Evolutionary conservation across 1,140 invertebrate species (phyloP).

Genomic region (Sycophila sp.): DNA sequence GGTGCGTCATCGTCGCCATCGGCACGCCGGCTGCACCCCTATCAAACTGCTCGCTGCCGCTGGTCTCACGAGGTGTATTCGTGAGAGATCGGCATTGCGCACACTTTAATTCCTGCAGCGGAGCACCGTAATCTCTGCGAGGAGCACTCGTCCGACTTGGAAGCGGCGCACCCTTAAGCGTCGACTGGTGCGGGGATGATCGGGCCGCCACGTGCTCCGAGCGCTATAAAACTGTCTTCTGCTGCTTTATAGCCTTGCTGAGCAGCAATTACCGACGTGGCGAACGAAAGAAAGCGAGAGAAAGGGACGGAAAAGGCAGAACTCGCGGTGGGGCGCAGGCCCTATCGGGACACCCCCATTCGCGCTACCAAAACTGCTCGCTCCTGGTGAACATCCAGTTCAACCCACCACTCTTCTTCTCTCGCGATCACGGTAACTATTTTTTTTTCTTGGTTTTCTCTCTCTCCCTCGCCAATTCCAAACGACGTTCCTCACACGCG

Average conservation of each 20-base stretch:
- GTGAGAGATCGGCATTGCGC: constrained; percentile 30
- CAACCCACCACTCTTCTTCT: too few relatives aligned
- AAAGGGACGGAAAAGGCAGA: constrained; percentile 2
- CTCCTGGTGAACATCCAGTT: constrained; percentile 30
- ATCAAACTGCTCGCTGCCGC: too few relatives aligned
- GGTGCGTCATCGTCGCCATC: background rate
- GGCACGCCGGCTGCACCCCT: too few relatives aligned
- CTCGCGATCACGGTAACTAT: too few relatives aligned
- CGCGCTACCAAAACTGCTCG: background rate
- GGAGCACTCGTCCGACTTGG: too few relatives aligned
- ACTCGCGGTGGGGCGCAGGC: constrained; percentile 5
- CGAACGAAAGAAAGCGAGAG: constrained; percentile 33
- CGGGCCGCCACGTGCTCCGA: constrained; percentile 58
- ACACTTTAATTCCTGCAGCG: background rate
- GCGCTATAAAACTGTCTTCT: constrained; percentile 63
- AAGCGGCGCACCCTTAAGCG: too few relatives aligned
- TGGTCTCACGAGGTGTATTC: constrained; percentile 4
- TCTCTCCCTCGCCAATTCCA: too few relatives aligned
- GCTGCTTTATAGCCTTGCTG: constrained; percentile 58
- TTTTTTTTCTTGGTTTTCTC: too few relatives aligned
- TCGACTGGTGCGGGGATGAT: background rate
- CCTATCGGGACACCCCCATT: constrained; percentile 12
- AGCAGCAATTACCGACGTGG: constrained; percentile 54
- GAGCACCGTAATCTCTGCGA: too few relatives aligned
- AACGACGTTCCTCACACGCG: too few relatives aligned